Base-by-base conservation (phyloP, 2,888 invertebrate species). In the Andrena dorsata region DNA sequence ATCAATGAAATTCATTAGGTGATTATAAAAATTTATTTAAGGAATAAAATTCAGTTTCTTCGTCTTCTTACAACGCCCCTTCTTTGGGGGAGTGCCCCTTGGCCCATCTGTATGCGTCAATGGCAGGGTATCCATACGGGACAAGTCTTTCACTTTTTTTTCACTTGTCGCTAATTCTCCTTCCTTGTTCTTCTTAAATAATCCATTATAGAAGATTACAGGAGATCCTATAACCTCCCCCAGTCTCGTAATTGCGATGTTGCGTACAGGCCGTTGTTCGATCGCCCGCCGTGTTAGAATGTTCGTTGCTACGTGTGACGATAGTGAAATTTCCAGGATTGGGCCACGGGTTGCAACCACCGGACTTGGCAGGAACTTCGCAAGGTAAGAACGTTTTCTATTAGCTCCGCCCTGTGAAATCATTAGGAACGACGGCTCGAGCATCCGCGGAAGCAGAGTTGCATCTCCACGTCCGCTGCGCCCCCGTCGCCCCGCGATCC, bases 361-460 rank as follows among this genome's bases (percentile, higher is more conserved):
- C 95, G 81, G 97, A 97, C 94, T 95, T 97, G 93, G 97, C 97
- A 90, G 96, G 97, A 93, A 97, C 97, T 92, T 97, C 97, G 91
- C 97, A 97, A 97, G 97, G 97, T 97, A 94, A 94, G 94, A 92
- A 85, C 80, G 82, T 69, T 80, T 82, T 56, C 63, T 47, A 76
- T 85, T 80, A 83, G 90, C 91, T 90, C 87, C 86, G 90, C 80
- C 89, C 85, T 85, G 87, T 82, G 75, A 88, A 87, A 86, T 87
- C 86, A 82, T 80, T 74, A 82, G 85, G 86, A 84, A 76, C 75
- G 49, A 61, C n/a, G 56, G 69, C 85, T 87, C 87, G 84, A 87
- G 76, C 76, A 88, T 81, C 69, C 69, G 69, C 92, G 73, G 61
- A 16, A 64, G 23, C 64, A 7, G 26, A 26, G 10, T 26, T 1